Conservation (phyloP, 2,113 vertebrate species). For the Notarius lentiginosus region DNA sequence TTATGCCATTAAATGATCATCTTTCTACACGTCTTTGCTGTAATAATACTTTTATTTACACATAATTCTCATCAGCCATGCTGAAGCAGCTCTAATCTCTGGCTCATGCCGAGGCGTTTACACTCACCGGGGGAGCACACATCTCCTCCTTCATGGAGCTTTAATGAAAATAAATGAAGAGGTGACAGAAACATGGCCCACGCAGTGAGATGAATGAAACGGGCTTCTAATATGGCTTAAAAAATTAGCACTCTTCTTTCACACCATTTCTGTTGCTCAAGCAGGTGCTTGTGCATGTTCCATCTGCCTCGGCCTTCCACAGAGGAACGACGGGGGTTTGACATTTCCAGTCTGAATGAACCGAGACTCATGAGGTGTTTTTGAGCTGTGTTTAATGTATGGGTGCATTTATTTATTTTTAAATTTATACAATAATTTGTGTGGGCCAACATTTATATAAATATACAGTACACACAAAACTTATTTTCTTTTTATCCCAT, state of each 20-base stretch:
- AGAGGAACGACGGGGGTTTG: not conserved
- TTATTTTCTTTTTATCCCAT: too few relatives aligned
- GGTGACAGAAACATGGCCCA: constrained; percentile 14
- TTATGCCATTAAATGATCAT: not conserved
- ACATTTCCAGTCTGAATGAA: not conserved
- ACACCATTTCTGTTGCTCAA: not conserved
- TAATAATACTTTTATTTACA: not conserved
- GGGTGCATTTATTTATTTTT: too few relatives aligned
- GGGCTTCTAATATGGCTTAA: constrained; percentile 43
- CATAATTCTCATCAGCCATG: not conserved
- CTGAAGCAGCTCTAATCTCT: not conserved
- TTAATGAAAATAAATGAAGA: constrained; percentile 49
- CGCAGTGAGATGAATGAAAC: constrained; percentile 26
- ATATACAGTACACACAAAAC: too few relatives aligned
- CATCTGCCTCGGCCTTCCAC: not conserved
- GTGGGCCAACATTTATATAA: not conserved
- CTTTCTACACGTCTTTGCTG: not conserved
- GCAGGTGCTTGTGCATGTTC: not conserved
- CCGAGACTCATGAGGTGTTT: not conserved
- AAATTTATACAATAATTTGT: too few relatives aligned
- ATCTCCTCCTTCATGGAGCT: constrained; percentile 18
- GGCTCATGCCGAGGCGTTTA: not conserved
- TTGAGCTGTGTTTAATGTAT: not conserved
- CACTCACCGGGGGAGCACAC: constrained; percentile 9
- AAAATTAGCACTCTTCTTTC: constrained; percentile 34